Base-by-base conservation (phyloP, 2,888 invertebrate species). In the Brenthis ino region DNA sequence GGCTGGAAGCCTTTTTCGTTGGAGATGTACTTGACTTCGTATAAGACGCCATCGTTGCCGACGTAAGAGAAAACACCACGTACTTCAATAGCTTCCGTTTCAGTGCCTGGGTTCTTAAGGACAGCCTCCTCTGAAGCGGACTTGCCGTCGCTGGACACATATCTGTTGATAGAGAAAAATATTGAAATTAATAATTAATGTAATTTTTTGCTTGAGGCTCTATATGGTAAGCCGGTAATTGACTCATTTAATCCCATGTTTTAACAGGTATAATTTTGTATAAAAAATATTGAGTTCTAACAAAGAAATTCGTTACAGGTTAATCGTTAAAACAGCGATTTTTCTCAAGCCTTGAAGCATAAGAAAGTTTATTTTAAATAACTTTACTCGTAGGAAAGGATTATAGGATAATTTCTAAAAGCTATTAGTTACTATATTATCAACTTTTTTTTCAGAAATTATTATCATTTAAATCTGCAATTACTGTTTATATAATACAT, bases 1-100 rank as follows among this genome's bases (percentile, higher is more conserved):
- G 94, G 89, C 73, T 88, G 89, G 93, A 90, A 95, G 13, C 94
- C 95, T 71, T 84, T 79, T 80, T 93, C 89, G 84, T 93, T 86
- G 69, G 94, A 93, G 66, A 84, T 68, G 88, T 94, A 95, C 56
- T 64, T 80, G 57, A 94, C 85, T 20, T 80, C 72, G 88, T 94
- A 93, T 64, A 78, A 68, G 37, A 86, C 77, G 47, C 94, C 94
- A 70, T 94, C 93, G 51, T 82, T 77, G 5, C 84, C 94, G 67
- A 77, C 43, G 88, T 93, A 94, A 6, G 85, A 79, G 89, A 70
- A 94, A 64, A 76, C 74, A 4, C 95, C 94, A n/a, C 86, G 85
- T 57, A 94, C 93, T 5, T 81, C 85, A 0, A 93, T 24, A 13
- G 85, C 86, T 72, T 93, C 93, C 72, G 88, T 82, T 8, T 93